Conservation (phyloP, 2,888 invertebrate species). For the Cosmopolites sordidus region DNA sequence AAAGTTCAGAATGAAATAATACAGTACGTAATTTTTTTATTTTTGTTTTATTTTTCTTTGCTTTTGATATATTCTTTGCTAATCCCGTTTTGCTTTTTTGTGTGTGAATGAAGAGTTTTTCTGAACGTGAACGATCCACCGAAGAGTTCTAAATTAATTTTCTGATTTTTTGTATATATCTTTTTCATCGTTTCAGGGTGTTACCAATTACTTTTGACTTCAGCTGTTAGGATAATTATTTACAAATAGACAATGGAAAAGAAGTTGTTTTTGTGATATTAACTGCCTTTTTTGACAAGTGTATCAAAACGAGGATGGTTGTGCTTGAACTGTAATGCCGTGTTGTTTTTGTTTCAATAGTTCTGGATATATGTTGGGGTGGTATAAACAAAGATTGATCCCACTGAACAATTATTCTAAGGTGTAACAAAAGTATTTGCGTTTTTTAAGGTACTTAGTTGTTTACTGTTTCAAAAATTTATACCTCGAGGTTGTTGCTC, state of each 20-base stretch:
- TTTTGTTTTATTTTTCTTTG: slow-evolving; percentile 1
- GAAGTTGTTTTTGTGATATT: slow-evolving; percentile 25
- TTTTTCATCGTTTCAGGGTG: slow-evolving; percentile 10
- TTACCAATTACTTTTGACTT: slow-evolving; percentile 20
- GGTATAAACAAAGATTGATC: too few species aligned
- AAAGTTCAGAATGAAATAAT: slow-evolving; percentile 27
- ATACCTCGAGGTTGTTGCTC: too few species aligned
- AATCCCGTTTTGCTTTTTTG: slow-evolving; percentile 1
- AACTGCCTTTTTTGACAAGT: slow-evolving; percentile 23
- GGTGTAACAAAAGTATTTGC: too few species aligned
- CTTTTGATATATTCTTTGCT: background rate
- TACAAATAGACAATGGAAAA: slow-evolving; percentile 4
- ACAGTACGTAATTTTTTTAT: slow-evolving; percentile 27
- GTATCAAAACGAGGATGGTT: slow-evolving; percentile 24
- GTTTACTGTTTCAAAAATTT: too few species aligned
- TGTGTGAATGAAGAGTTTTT: too few species aligned
- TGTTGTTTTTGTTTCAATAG: too few species aligned
- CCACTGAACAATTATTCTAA: too few species aligned
- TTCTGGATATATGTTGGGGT: too few species aligned
- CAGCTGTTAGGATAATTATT: slow-evolving; percentile 10
- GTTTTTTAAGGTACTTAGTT: too few species aligned
- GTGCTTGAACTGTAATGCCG: slow-evolving; percentile 7
- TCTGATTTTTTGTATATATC: too few species aligned
- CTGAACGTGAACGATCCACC: too few species aligned
- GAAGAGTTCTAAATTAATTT: too few species aligned